A percentile compares a stretch with the other conserved stretches of the same genome.
phyloP scores from a whole-genome alignment of 2,797 vertebrate genomes.

The Leucoraja ocellata region DNA sequence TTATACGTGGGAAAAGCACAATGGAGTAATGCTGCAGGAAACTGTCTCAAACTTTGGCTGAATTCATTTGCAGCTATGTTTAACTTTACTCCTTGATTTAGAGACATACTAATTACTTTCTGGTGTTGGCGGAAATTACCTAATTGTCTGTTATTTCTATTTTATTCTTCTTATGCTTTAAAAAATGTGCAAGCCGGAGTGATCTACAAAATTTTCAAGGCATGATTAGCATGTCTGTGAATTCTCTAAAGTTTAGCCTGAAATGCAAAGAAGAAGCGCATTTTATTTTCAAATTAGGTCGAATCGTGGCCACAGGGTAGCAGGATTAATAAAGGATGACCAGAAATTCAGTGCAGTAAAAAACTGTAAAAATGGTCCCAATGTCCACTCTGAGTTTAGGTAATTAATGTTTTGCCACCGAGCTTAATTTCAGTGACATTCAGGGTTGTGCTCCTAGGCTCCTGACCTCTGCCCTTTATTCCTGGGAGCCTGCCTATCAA shows the following conservation, averaged over 20 bases:
- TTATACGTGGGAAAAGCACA: neutral
- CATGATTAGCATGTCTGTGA: neutral
- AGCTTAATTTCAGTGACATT: constrained; percentile 24
- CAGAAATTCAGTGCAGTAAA: neutral
- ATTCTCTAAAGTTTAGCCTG: neutral
- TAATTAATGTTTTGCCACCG: constrained; percentile 16
- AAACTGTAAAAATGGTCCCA: neutral
- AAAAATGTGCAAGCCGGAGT: neutral
- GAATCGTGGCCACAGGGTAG: neutral
- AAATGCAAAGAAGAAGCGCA: neutral
- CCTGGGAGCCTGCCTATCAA: constrained; percentile 29
- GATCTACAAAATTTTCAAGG: neutral
- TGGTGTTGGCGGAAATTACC: neutral
- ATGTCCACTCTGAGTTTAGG: neutral
- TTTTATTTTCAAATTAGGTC: neutral
- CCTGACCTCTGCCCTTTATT: constrained; percentile 29
- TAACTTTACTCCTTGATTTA: neutral
- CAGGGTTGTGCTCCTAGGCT: neutral
- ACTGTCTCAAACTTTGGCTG: neutral
- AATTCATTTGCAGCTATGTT: neutral
- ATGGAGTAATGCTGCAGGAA: neutral
- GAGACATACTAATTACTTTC: neutral
- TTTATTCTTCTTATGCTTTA: neutral
- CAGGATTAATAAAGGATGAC: neutral
- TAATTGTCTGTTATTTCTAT: constrained; percentile 14